These are phyloP conservation scores for Porites australiensis DNA, from an alignment of 64 coral and sea anemone species.

Conservation along the genomic window DNA sequence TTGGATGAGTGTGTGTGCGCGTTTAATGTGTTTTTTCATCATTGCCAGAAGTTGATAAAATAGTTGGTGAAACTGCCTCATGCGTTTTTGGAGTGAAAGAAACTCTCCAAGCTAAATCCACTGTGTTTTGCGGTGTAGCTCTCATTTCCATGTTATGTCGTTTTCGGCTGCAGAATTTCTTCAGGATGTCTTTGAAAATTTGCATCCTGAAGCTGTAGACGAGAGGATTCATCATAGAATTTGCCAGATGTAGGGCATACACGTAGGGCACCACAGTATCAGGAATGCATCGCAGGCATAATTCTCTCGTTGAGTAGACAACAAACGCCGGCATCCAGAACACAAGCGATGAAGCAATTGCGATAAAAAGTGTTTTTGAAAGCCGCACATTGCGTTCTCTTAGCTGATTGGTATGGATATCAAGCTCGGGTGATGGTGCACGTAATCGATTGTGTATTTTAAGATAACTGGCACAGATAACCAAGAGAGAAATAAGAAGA, in stretches of 20 bases:
- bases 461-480: slow-evolving; percentile 31
- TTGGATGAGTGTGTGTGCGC: no score
- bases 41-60: no score
- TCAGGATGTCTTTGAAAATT: not conserved
- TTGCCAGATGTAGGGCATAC: not conserved
- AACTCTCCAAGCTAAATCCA: no score
- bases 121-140: not conserved
- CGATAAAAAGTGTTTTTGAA: not conserved
- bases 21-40: no score
- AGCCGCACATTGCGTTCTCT: not conserved
- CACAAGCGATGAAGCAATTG: not conserved
- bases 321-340: slow-evolving; percentile 4
- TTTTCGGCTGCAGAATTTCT: not conserved
- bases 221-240: no score
- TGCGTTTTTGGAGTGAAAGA: no score
- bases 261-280: not conserved
- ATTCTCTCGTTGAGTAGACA: not conserved
- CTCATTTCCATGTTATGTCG: not conserved
- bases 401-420: not conserved
- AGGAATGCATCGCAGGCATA: not conserved
- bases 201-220: not conserved
- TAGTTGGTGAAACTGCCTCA: no score
- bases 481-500: not conserved
- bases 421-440: not conserved
- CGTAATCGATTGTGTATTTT: not conserved